Base-by-base conservation (phyloP, 2,113 vertebrate species). In the Columba livia region DNA sequence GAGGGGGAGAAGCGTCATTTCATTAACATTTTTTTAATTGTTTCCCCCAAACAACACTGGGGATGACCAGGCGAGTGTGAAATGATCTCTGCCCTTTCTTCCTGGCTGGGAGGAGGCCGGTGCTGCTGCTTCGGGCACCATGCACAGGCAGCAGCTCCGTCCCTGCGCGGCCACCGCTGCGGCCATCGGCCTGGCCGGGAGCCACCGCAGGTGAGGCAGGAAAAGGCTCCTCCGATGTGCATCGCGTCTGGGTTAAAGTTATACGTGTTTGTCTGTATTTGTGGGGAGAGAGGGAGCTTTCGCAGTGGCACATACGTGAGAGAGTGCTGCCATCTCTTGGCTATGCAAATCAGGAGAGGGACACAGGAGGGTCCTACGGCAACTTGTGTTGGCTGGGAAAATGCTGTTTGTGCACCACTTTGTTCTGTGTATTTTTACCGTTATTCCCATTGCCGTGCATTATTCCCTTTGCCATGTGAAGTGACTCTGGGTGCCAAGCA, bases 241-340 rank as follows among this genome's bases (percentile, higher is more conserved):
- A 14, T 5, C 2, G 8, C 7, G 6, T 0, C 9, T 2, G 19
- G 9, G 2, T 4, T 6, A 2, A 44, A 44, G 53, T 4, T 36
- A 1, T 0, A 10, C 21, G 5, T 1, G 1, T 0, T 2, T 2
- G 40, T 7, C 1, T 2, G 18, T 9, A 4, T 25, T 12, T 18
- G 19, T 4, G 15, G 69, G 77, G 44, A 73, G 48, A 47, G 44
- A 66, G 31, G 48, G 17, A 53, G 77, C 15, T 6, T 18, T 4
- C 16, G 44, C 65, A 9, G 72, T 1, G 0, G 53, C 65, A 15
- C 67, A 87, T 90, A 25, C 1, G 26, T 69, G 96, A 36, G 62
- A 17, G 7, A 15, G 34, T 96, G 94, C 97, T 97, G 96, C 97
- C 97, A 93, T 83, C 97, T 97, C 38, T 72, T 31, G 97, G 96